A percentile compares a stretch with the other conserved stretches of the same genome.
phyloP scores from a whole-genome alignment of 2,797 vertebrate species.

The Paratrypauchen microcephalus region DNA sequence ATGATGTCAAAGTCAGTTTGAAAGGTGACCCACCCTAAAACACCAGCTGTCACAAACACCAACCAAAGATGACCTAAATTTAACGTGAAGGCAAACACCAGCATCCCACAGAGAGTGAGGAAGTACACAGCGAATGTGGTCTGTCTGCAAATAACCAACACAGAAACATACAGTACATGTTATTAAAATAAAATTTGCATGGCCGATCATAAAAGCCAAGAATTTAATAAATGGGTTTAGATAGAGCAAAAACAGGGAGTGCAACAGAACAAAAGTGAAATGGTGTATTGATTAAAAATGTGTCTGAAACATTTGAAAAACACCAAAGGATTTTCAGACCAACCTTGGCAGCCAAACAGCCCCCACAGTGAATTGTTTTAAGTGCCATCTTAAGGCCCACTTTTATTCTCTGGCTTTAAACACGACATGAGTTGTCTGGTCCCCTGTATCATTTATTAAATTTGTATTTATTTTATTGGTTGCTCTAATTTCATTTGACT shows the following conservation, averaged over 20 bases:
- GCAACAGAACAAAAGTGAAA: neutral
- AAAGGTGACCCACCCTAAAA: constrained; percentile 83
- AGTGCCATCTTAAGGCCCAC: too few relatives aligned
- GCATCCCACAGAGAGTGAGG: constrained; percentile 88
- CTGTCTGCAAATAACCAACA: constrained; percentile 72
- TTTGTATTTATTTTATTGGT: too few relatives aligned
- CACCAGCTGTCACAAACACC: constrained; percentile 88
- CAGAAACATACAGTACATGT: neutral
- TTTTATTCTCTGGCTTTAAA: too few relatives aligned
- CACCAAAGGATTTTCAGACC: too few relatives aligned
- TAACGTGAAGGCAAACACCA: constrained; percentile 87
- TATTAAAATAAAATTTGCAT: neutral
- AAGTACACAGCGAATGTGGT: constrained; percentile 87
- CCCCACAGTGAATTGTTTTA: too few relatives aligned
- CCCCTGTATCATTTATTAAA: too few relatives aligned
- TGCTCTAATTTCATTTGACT: too few relatives aligned
- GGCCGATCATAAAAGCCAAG: neutral
- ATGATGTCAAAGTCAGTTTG: neutral
- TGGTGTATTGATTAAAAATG: too few relatives aligned
- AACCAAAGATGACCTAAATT: constrained; percentile 85
- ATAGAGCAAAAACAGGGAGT: neutral
- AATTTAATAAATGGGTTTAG: neutral
- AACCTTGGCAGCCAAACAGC: too few relatives aligned
- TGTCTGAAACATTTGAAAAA: too few relatives aligned
- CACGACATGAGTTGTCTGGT: too few relatives aligned